Evolutionary conservation across 2,888 invertebrate genomes (phyloP), one percentile per base, ranked within the genome.

Genomic region (Macaria liturata): DNA sequence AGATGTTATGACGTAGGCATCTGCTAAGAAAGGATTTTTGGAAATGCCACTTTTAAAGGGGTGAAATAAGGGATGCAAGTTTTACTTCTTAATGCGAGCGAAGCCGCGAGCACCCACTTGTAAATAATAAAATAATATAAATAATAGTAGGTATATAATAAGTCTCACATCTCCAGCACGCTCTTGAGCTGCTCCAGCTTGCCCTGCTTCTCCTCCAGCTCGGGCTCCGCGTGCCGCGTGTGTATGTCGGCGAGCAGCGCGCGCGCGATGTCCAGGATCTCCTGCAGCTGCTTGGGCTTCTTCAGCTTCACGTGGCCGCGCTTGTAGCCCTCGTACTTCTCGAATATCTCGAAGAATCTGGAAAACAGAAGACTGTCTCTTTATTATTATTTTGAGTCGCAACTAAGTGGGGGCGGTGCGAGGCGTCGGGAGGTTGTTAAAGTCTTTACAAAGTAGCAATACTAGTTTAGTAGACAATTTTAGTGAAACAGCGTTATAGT

Each of bases 331-430:
- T 98, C 97, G 84, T 99, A 98, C 81, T 98, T 99, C 80, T 98
- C 97, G 88, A 99, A 99, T 74, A 99, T 97, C 80, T 98, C 98
- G 90, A 99, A 99, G 88, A 99, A 99, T 83, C 98, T 98, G 54
- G 20, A 62, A 64, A 51, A 9, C 32, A 56, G 9, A 55, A 44
- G 49, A 49, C 61, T 57, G 42, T 34, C 39, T 43, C 46, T 53
- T 56, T 60, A 60, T 60, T 60, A 60, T 49, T 60, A 49, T 52
- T 52, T 42, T 47, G 46, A 49, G 49, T 54, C 50, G 45, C 20
- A 50, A 46, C 52, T 32, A 31, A 32, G 8, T 37, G 40, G 30
- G 34, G 49, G 56, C 9, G 39, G 20, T 50, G 43, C 34, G 20
- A 9, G 44, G 44, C 9, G 9, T n/a, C 9, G 48, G 9, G 5